Conservation (phyloP, 1,140 invertebrate genomes). For the Chrysomallon squamiferum region DNA sequence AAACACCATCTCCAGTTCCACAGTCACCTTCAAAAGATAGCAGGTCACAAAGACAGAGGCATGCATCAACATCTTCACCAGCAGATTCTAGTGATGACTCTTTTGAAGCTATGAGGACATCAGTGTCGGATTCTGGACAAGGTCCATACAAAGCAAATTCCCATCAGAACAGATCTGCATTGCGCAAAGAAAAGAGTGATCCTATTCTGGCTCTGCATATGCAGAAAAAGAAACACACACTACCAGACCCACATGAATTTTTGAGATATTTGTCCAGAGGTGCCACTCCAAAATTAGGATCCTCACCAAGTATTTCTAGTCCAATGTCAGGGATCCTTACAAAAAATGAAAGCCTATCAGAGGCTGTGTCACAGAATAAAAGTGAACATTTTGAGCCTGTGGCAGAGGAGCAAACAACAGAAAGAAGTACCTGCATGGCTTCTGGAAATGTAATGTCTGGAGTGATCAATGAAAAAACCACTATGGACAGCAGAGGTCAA, state of each 20-base stretch:
- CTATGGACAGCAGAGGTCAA: too few species aligned
- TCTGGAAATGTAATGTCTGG: too few species aligned
- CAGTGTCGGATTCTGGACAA: slow-evolving; percentile 20
- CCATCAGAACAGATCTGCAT: not conserved
- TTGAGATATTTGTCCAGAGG: slow-evolving; percentile 18
- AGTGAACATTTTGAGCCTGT: not conserved
- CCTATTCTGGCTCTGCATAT: slow-evolving; percentile 22
- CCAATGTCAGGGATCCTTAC: slow-evolving; percentile 1
- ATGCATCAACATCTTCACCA: slow-evolving; percentile 9
- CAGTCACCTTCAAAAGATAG: not conserved
- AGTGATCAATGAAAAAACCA: too few species aligned
- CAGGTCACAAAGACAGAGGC: not conserved
- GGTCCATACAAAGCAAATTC: slow-evolving; percentile 3
- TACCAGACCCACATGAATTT: slow-evolving; percentile 17
- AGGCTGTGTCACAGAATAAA: not conserved
- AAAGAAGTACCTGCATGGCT: too few species aligned
- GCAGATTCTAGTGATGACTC: slow-evolving; percentile 22
- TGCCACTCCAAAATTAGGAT: slow-evolving; percentile 10
- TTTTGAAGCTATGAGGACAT: slow-evolving; percentile 10
- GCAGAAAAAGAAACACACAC: slow-evolving; percentile 23
- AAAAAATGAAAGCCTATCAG: slow-evolving; percentile 2
- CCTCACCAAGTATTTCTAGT: slow-evolving; percentile 4
- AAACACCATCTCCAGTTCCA: not conserved
- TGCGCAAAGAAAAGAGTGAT: slow-evolving; percentile 24
- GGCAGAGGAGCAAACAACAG: not conserved